Evolutionary conservation across 2,888 invertebrate species (phyloP).

Genomic region (Clivina fossor): DNA sequence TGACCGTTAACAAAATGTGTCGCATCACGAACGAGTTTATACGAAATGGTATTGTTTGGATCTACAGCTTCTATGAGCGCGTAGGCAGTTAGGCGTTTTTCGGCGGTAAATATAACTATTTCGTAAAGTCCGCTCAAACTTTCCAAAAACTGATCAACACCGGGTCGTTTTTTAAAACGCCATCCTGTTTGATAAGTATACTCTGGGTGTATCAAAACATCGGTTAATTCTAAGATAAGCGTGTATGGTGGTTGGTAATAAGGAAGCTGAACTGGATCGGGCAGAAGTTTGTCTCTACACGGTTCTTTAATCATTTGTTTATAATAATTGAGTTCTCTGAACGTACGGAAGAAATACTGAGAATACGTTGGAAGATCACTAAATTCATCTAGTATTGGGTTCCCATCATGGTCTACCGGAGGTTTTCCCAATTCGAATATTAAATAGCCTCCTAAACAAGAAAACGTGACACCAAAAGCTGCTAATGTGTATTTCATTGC

Average conservation of each 20-base stretch:
- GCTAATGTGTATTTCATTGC: slow-evolving; percentile 48
- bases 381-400: slow-evolving; percentile 73
- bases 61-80: slow-evolving; percentile 93
- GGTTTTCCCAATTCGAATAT: slow-evolving; percentile 75
- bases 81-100: slow-evolving; percentile 92
- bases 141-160: slow-evolving; percentile 90
- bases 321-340: slow-evolving; percentile 48
- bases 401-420: slow-evolving; percentile 68
- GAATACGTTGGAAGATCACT: slow-evolving; percentile 65
- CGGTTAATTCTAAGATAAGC: slow-evolving; percentile 92
- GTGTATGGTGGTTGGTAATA: slow-evolving; percentile 96
- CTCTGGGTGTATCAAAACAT: slow-evolving; percentile 94
- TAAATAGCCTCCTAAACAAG: slow-evolving; percentile 61
- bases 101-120: slow-evolving; percentile 95
- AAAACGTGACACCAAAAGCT: slow-evolving; percentile 62
- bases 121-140: slow-evolving; percentile 70
- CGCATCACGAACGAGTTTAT: slow-evolving; percentile 90
- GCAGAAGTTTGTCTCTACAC: slow-evolving; percentile 88
- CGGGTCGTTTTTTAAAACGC: slow-evolving; percentile 98
- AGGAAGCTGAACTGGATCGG: slow-evolving; percentile 87
- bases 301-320: slow-evolving; percentile 86
- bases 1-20: slow-evolving; percentile 93
- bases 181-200: slow-evolving; percentile 99
- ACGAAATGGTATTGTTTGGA: slow-evolving; percentile 84
- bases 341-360: slow-evolving; percentile 70